A percentile compares a stretch with the other conserved stretches of the same genome.
Evolutionary conservation across 23 tunicate genomes (phyloP).

Genomic region (Phallusia fumigata): DNA sequence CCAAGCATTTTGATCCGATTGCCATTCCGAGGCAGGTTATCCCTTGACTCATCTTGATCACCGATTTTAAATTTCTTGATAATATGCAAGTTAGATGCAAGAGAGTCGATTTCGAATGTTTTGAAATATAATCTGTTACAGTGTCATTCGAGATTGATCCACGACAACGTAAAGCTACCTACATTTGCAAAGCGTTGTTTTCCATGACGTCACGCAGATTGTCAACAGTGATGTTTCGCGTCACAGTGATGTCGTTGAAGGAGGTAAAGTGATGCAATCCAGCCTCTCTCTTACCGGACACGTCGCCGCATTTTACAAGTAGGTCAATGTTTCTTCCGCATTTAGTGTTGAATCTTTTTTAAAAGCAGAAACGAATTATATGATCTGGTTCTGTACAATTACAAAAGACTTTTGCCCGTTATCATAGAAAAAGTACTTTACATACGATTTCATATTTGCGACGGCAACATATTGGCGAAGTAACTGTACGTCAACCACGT

Average conservation of each 20-base stretch:
- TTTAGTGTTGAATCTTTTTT: background rate
- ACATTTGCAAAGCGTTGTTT: constrained; percentile 19
- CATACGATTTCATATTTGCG: constrained; percentile 52
- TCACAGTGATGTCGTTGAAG: constrained; percentile 9
- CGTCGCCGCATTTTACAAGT: constrained; percentile 37
- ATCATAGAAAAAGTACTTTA: background rate
- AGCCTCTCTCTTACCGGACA: constrained; percentile 37
- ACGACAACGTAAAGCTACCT: background rate
- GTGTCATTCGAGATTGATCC: background rate
- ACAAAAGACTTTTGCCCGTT: too few relatives aligned
- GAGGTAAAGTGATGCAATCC: constrained; percentile 50
- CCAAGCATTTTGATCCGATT: constrained; percentile 77
- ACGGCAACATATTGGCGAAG: constrained; percentile 45
- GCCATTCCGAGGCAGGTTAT: constrained; percentile 75
- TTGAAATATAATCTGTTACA: background rate
- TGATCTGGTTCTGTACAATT: background rate
- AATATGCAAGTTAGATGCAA: background rate
- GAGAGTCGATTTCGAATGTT: background rate
- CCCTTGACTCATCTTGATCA: constrained; percentile 1
- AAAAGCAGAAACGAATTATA: background rate
- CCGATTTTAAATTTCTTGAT: background rate
- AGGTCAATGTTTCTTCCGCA: constrained; percentile 31
- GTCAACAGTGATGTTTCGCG: constrained; percentile 14
- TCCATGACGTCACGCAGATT: constrained; percentile 27
- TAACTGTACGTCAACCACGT: constrained; percentile 34